phyloP scores from a whole-genome alignment of 2,797 vertebrate species.

The Ispidina picta region DNA sequence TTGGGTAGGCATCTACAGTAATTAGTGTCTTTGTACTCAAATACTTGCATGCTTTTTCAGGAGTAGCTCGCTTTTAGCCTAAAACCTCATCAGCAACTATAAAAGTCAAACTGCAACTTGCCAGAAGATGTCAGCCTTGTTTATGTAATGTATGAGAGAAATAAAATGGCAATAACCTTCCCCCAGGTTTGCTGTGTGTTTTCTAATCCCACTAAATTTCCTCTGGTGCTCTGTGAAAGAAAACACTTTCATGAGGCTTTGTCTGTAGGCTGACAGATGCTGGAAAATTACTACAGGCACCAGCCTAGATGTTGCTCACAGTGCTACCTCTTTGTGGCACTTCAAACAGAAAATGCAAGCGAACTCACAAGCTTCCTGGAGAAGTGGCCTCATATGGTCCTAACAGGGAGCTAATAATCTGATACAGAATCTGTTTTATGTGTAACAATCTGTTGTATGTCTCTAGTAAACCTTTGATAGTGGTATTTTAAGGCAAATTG shows the following conservation, averaged over 20 bases:
- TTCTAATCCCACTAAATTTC: conserved; percentile 43
- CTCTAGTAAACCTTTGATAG: conserved; percentile 26
- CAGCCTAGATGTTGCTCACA: neutral
- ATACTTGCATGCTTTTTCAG: neutral
- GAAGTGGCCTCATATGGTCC: conserved; percentile 6
- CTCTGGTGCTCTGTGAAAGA: conserved; percentile 40
- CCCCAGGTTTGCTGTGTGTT: neutral
- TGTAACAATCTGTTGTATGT: neutral
- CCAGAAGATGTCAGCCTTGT: conserved; percentile 78
- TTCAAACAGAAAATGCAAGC: conserved; percentile 9
- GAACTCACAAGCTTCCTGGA: neutral
- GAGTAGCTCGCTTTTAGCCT: neutral
- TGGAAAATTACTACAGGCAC: conserved; percentile 35
- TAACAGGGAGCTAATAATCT: conserved; percentile 38
- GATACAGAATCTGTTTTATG: conserved; percentile 2
- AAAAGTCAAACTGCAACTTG: neutral
- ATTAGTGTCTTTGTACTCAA: neutral
- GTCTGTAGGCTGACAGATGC: conserved; percentile 46
- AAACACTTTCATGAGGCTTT: conserved; percentile 34
- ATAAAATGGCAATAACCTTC: neutral
- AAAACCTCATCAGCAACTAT: neutral
- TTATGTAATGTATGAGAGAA: neutral
- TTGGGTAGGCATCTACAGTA: neutral
- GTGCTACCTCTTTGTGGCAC: conserved; percentile 26
- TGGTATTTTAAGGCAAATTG: conserved; percentile 12